phyloP scores from a whole-genome alignment of 2,888 invertebrate species.

The Ectemnius cavifrons region DNA sequence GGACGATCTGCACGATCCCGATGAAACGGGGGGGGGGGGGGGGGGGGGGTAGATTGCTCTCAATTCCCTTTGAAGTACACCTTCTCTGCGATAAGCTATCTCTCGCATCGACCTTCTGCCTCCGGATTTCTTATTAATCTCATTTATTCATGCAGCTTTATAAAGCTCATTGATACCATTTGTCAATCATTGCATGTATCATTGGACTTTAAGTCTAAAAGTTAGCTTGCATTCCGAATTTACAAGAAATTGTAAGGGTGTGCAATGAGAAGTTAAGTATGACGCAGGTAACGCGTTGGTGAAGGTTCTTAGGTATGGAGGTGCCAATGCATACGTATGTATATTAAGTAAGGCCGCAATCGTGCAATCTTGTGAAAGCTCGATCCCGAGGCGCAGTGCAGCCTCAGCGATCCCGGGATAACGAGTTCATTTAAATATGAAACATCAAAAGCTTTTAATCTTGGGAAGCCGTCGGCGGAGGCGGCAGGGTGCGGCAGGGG shows the following conservation, averaged over 20 bases:
- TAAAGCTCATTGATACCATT: not conserved
- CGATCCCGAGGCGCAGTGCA: slow-evolving; percentile 36
- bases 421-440: slow-evolving; percentile 64
- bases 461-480: slow-evolving; percentile 39
- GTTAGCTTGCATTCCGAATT: not conserved
- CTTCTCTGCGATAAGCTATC: slow-evolving; percentile 52
- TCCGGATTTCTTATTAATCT: slow-evolving; percentile 18
- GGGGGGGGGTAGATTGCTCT: no score
- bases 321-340: not conserved
- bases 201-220: not conserved
- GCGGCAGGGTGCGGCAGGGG: slow-evolving; percentile 11
- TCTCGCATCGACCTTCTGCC: slow-evolving; percentile 46
- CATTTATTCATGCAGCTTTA: slow-evolving; percentile 50
- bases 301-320: not conserved
- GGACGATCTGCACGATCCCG: no score
- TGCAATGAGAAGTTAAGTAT: not conserved
- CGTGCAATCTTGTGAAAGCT: slow-evolving; percentile 27
- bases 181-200: not conserved
- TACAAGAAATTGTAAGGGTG: not conserved
- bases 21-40: no score
- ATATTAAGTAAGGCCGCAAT: slow-evolving; percentile 8
- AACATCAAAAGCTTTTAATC: slow-evolving; percentile 64
- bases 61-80: slow-evolving; percentile 32
- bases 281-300: not conserved
- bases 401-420: slow-evolving; percentile 56